Base-by-base conservation (phyloP, 2,797 vertebrate genomes). In the Lagocephalus sceleratus region DNA sequence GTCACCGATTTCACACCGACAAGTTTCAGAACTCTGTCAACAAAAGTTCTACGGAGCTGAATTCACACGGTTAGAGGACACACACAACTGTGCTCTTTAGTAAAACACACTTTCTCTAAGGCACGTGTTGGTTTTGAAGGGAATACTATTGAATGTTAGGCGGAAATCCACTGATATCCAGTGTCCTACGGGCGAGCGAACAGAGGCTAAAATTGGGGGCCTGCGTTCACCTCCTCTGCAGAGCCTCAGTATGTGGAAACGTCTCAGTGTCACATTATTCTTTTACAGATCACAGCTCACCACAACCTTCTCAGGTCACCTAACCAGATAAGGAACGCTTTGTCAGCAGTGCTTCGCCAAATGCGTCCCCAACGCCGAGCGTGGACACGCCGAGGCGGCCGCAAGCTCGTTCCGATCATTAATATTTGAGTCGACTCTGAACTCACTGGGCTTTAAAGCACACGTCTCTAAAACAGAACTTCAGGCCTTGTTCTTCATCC, bases 181-280 rank as follows among this genome's bases (percentile, higher is more conserved):
- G 25, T 6, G 25, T 25, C 25, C 25, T 25, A 25, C 25, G 8
- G 8, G 9, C 26, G 2, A 29, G 26, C 26, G 11, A 29, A 29
- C 26, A 29, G 12, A 35, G 32, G 32, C 32, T 14, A 14, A 35
- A 35, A 14, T 1, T 5, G 32, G 32, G 32, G 32, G 32, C 11
- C 14, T 10, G 8, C 14, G 32, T 35, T 35, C 12, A 5, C 32
- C 32, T 68, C 72, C 62, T 67, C 48, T 4, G 69, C 67, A 35
- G 65, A 67, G 68, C 64, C 79, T 70, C 26, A 26, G 64, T 60
- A 43, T 58, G 73, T 79, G 85, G 85, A 88, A 82, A 79, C 57
- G 68, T 80, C 90, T 90, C 90, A 68, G 69, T 90, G 82, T 90
- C 90, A 85, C 89, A 91, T 92, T 90, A 91, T 90, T 90, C 85